Conservation (phyloP, 1,140 invertebrate species). For the Telenomus remus region DNA sequence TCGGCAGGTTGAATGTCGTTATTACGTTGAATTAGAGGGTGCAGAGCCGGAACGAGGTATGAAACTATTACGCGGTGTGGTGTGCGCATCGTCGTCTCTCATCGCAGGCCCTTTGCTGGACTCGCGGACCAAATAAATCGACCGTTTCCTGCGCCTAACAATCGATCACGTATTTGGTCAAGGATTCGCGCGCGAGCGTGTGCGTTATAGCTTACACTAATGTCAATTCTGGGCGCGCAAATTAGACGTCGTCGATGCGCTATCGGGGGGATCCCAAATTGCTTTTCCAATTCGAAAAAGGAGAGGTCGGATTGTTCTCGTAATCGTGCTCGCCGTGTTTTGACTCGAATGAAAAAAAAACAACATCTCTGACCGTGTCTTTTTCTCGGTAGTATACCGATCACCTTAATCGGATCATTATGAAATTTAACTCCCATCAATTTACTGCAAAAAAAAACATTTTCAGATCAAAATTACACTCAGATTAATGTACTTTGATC, state of each 20-base stretch:
- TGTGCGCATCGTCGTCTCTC: slow-evolving; percentile 26
- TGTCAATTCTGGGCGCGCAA: slow-evolving; percentile 40
- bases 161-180: slow-evolving; percentile 55
- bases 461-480: too few relatives aligned
- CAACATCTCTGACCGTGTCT: background rate
- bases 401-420: too few relatives aligned
- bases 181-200: slow-evolving; percentile 23
- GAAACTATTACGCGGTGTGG: slow-evolving; percentile 72
- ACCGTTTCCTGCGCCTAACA: slow-evolving; percentile 44
- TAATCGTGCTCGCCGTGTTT: slow-evolving; percentile 8
- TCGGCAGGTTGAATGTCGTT: slow-evolving; percentile 74
- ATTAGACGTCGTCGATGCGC: slow-evolving; percentile 24
- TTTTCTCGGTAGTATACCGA: slow-evolving; percentile 7
- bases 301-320: slow-evolving; percentile 25
- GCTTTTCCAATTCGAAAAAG: slow-evolving; percentile 33
- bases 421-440: too few relatives aligned
- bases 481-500: too few relatives aligned
- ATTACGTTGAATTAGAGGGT: slow-evolving; percentile 76
- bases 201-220: slow-evolving; percentile 22
- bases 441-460: too few relatives aligned
- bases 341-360: too few relatives aligned
- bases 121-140: slow-evolving; percentile 33
- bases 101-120: background rate
- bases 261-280: slow-evolving; percentile 24
- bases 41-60: slow-evolving; percentile 76